Conservation (phyloP, 2,113 vertebrate species). For the Taurulus bubalis region DNA sequence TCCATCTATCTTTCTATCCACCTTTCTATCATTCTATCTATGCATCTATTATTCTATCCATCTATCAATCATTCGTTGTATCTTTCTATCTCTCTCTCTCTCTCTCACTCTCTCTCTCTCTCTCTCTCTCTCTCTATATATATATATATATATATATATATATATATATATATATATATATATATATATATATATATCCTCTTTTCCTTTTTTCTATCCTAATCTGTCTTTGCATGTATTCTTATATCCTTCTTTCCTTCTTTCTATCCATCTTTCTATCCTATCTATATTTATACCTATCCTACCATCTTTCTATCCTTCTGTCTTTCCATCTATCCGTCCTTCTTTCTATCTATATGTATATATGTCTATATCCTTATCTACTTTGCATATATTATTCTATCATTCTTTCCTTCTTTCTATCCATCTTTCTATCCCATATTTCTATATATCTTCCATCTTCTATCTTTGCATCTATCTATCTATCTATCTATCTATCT, state of each 20-base stretch:
- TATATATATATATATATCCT: no score
- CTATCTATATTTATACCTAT: background rate
- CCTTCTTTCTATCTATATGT: conserved; percentile 28
- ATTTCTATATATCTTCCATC: background rate
- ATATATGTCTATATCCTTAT: conserved; percentile 5
- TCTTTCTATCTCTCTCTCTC: no score
- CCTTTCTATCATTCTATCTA: no score
- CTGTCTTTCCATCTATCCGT: background rate
- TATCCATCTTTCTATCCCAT: background rate
- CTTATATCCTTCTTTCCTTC: no score
- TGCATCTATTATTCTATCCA: no score
- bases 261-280: background rate
- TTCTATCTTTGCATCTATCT: background rate
- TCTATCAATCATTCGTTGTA: no score
- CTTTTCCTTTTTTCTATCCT: background rate
- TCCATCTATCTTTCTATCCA: no score
- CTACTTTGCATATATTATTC: no score
- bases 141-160: background rate
- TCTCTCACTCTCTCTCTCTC: no score
- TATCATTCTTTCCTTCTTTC: background rate
- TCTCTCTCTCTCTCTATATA: no score
- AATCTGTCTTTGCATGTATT: background rate
- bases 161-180: no score
- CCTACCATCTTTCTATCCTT: no score
- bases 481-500: background rate